phyloP scores from a whole-genome alignment of 1,140 invertebrate species.

The Bactericera cockerelli region DNA sequence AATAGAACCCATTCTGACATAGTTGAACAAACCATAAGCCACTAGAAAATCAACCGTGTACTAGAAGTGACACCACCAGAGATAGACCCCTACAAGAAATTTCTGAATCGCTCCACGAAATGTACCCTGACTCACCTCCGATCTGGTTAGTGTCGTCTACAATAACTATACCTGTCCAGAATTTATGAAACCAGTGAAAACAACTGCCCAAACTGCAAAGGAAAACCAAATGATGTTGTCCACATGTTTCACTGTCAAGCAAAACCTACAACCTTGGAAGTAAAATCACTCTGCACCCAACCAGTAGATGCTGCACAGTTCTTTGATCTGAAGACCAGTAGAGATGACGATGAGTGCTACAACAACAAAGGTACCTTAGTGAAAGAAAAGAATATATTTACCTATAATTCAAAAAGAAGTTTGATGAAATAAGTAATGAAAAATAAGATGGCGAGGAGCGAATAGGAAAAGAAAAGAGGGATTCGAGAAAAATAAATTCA shows the following conservation, averaged over 20 bases:
- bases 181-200: background rate
- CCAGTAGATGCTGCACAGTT: background rate
- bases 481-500: too few relatives aligned
- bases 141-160: too few relatives aligned
- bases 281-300: background rate
- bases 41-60: background rate
- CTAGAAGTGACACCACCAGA: background rate
- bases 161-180: background rate
- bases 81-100: background rate
- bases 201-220: background rate
- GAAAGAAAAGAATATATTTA: too few relatives aligned
- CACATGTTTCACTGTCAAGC: background rate
- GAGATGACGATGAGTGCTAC: background rate
- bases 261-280: background rate
- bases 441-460: too few relatives aligned
- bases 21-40: background rate
- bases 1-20: background rate
- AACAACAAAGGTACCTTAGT: too few relatives aligned
- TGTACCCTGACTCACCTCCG: too few relatives aligned
- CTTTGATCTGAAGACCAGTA: background rate
- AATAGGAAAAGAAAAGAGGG: too few relatives aligned
- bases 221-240: background rate
- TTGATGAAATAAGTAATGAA: too few relatives aligned
- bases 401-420: too few relatives aligned
- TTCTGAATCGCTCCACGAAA: too few relatives aligned